These are phyloP conservation scores for Menidia beryllina DNA, from an alignment of 2,113 vertebrate genomes.

Conservation along the genomic window DNA sequence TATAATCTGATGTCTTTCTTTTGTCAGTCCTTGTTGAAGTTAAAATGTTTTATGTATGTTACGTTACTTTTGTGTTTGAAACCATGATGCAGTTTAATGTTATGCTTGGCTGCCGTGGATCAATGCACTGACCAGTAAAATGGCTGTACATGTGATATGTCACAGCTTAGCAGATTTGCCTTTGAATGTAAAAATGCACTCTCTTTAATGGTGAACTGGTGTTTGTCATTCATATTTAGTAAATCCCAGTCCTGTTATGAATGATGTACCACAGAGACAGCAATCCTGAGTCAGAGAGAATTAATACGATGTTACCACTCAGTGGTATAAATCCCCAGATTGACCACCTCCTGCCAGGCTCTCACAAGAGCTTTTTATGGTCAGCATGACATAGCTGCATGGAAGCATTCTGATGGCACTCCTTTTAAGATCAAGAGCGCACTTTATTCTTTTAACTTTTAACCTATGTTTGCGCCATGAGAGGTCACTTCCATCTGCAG, in stretches of 20 bases:
- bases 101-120: conserved; percentile 4
- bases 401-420: conserved; percentile 25
- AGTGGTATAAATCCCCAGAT: conserved; percentile 68
- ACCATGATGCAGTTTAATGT: background rate
- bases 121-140: conserved; percentile 31
- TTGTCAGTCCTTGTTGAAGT: background rate
- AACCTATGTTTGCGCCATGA: conserved; percentile 4
- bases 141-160: conserved; percentile 21
- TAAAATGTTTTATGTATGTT: conserved; percentile 7
- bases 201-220: conserved; percentile 25
- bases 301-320: conserved; percentile 69
- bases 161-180: conserved; percentile 30
- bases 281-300: conserved; percentile 68
- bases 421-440: background rate
- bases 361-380: conserved; percentile 60
- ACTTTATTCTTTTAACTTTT: conserved; percentile 14
- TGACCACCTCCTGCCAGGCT: conserved; percentile 67
- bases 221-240: conserved; percentile 54
- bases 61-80: background rate
- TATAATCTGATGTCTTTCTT: background rate
- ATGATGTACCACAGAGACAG: conserved; percentile 57
- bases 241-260: conserved; percentile 43
- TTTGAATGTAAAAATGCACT: conserved; percentile 12
- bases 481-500: background rate
- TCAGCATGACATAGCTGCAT: conserved; percentile 49